Percentiles rank a stretch among this genome's conserved stretches.
Evolutionary conservation across 2,113 vertebrate species (phyloP).

Genomic region (Pampusana beccarii): DNA sequence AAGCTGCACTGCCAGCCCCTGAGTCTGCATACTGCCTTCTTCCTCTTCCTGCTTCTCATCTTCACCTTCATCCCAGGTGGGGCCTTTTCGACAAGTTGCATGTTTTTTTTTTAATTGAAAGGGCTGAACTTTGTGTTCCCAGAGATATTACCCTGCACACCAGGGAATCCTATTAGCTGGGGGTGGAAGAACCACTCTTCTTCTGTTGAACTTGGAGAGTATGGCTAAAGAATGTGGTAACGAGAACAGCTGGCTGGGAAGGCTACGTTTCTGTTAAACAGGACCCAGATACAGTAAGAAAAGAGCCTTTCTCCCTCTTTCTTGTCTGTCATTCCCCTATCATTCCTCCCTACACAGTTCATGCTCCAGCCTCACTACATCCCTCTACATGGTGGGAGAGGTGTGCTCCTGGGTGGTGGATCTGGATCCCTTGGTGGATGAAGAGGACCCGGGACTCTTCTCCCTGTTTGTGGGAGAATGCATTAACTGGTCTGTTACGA

Average conservation of each 20-base stretch:
- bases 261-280: not conserved
- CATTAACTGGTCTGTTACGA: accelerated
- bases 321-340: not conserved
- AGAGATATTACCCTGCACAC: not conserved
- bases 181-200: not conserved
- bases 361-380: not conserved
- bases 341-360: not conserved
- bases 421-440: not conserved
- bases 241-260: not conserved
- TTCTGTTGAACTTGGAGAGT: not conserved
- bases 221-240: not conserved
- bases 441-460: not conserved
- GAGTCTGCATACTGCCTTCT: not conserved
- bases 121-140: not conserved
- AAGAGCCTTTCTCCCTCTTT: not conserved
- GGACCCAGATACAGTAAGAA: not conserved
- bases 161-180: not conserved
- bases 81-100: not conserved
- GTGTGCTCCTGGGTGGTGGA: not conserved
- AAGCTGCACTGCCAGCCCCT: not conserved
- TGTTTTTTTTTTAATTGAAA: not conserved
- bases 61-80: not conserved
- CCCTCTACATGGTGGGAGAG: not conserved
- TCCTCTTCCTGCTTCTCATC: not conserved
- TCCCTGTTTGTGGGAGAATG: not conserved